phyloP scores from a whole-genome alignment of 2,797 vertebrate genomes.

The Pantherophis alleghaniensis region DNA sequence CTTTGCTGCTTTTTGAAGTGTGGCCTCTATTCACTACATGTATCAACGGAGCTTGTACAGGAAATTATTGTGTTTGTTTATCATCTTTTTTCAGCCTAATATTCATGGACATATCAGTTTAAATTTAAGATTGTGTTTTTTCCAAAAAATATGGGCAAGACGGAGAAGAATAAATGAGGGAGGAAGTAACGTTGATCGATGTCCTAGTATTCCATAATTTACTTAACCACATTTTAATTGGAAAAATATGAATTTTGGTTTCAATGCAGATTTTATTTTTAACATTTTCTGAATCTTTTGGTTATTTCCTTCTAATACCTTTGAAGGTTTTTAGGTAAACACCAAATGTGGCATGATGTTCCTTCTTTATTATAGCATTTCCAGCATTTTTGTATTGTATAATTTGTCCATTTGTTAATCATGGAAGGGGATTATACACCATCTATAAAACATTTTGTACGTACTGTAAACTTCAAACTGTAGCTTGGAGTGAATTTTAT shows the following conservation, averaged over 20 bases:
- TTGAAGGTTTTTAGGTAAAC: background rate
- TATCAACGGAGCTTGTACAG: background rate
- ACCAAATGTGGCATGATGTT: background rate
- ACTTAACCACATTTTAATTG: background rate
- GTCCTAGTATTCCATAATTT: background rate
- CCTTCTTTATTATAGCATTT: background rate
- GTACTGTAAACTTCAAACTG: background rate
- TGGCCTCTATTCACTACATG: background rate
- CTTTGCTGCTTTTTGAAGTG: background rate
- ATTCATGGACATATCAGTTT: background rate
- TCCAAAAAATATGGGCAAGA: background rate
- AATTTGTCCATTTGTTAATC: background rate
- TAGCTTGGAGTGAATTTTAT: background rate
- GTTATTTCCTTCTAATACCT: background rate
- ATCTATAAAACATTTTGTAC: background rate
- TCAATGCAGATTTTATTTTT: background rate
- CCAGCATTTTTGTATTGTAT: background rate
- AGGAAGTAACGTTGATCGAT: background rate
- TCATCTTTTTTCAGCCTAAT: background rate
- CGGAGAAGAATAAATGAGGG: background rate
- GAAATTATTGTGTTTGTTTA: background rate
- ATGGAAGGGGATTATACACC: background rate
- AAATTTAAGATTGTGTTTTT: background rate
- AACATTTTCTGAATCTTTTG: background rate
- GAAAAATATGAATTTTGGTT: background rate